Percentiles rank a stretch among this genome's conserved stretches.
phyloP scores from a whole-genome alignment of 2,888 invertebrate genomes.

The Eupeodes latifasciatus region DNA sequence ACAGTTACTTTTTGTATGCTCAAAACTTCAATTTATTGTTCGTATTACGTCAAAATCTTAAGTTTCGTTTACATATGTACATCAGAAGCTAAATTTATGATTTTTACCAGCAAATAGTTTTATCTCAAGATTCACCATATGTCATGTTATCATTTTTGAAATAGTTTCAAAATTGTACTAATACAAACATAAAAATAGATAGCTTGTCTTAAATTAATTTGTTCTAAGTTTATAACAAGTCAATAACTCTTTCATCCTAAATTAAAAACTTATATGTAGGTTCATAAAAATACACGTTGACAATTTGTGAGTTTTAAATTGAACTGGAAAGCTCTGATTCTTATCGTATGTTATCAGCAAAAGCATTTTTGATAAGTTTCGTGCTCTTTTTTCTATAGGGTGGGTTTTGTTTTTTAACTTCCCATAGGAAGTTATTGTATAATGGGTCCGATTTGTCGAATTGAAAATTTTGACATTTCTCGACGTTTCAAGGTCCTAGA shows the following conservation, averaged over 20 bases:
- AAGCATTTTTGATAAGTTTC: slow-evolving; percentile 7
- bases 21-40: too few relatives aligned
- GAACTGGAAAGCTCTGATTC: slow-evolving; percentile 14
- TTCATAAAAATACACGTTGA: neutral
- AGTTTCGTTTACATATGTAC: too few relatives aligned
- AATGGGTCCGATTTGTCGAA: too few relatives aligned
- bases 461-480: too few relatives aligned
- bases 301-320: slow-evolving; percentile 18
- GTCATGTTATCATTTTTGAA: neutral
- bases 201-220: neutral
- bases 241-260: slow-evolving; percentile 10
- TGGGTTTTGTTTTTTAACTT: neutral
- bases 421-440: too few relatives aligned
- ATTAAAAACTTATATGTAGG: too few relatives aligned
- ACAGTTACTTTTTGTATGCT: too few relatives aligned
- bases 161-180: neutral
- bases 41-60: too few relatives aligned
- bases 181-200: neutral
- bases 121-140: neutral
- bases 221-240: neutral
- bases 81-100: too few relatives aligned
- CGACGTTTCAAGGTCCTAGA: too few relatives aligned
- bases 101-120: too few relatives aligned
- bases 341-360: slow-evolving; percentile 23
- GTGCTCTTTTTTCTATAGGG: neutral